Evolutionary conservation across 2,888 invertebrate species (phyloP).

Genomic region (Spatulosminthurus flaviceps): DNA sequence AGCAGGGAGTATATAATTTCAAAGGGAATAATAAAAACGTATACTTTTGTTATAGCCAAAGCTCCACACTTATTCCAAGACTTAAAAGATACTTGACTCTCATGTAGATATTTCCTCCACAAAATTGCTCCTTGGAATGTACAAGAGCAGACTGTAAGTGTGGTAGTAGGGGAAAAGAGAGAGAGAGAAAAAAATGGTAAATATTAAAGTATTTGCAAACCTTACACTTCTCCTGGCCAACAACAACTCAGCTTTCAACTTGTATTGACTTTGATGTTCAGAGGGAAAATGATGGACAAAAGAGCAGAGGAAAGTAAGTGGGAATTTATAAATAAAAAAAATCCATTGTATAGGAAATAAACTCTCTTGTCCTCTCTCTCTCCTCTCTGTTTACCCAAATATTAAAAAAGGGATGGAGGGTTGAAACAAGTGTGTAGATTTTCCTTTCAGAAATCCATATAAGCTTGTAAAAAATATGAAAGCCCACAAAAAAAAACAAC

Average conservation of each 20-base stretch:
- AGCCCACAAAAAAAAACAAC: too few relatives aligned
- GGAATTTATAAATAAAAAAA: background rate
- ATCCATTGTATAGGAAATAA: too few relatives aligned
- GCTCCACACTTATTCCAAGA: background rate
- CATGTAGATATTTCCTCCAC: background rate
- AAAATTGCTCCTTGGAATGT: too few relatives aligned
- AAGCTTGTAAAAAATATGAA: too few relatives aligned
- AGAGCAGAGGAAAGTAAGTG: background rate
- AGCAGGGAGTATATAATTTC: slow-evolving; percentile 5
- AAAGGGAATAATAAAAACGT: background rate
- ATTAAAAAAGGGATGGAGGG: background rate
- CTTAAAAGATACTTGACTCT: background rate
- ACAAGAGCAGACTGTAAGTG: too few relatives aligned
- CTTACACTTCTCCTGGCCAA: background rate
- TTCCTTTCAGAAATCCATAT: background rate
- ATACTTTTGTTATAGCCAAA: background rate
- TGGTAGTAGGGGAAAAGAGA: too few relatives aligned
- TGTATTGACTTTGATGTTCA: slow-evolving; percentile 27
- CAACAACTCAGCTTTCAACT: background rate
- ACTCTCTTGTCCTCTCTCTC: too few relatives aligned
- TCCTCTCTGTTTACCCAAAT: background rate
- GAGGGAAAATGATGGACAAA: slow-evolving; percentile 13
- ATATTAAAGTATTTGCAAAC: background rate
- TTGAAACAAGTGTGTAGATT: background rate
- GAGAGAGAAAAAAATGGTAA: too few relatives aligned